These are phyloP conservation scores for Caranx ignobilis DNA, from an alignment of 2,113 vertebrate species.

Conservation along the genomic window DNA sequence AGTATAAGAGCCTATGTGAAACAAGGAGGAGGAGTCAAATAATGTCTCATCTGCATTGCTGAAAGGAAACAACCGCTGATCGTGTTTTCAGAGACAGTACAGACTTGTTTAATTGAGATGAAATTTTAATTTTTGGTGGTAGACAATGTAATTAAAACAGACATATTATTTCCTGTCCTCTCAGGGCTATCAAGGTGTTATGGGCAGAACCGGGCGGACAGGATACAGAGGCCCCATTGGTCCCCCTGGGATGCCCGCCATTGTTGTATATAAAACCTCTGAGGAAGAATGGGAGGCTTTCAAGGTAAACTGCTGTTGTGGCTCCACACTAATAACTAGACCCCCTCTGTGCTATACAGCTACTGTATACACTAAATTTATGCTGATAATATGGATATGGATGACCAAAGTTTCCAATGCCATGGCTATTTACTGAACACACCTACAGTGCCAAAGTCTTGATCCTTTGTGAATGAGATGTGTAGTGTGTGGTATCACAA, in stretches of 20 bases:
- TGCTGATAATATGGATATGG: background rate
- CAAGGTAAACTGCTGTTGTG: slow-evolving; percentile 68
- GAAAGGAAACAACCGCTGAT: background rate
- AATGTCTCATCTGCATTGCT: background rate
- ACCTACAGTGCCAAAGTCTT: background rate
- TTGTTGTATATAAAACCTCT: slow-evolving; percentile 80
- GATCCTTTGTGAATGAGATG: background rate
- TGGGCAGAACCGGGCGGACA: slow-evolving; percentile 79
- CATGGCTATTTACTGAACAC: too few species aligned
- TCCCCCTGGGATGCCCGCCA: slow-evolving; percentile 81
- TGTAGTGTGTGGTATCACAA: too few species aligned
- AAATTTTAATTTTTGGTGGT: background rate
- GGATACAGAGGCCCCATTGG: slow-evolving; percentile 79
- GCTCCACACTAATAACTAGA: background rate
- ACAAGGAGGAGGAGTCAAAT: background rate
- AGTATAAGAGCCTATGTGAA: background rate
- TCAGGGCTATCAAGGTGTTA: slow-evolving; percentile 81
- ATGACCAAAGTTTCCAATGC: too few species aligned
- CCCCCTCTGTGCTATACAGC: background rate
- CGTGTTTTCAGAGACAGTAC: background rate
- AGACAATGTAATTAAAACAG: background rate
- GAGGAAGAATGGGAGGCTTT: slow-evolving; percentile 85
- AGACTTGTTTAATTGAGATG: background rate
- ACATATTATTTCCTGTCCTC: slow-evolving; percentile 3
- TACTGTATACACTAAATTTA: background rate